Base-by-base conservation (phyloP, 2,888 invertebrate species). In the Sericinus montela region DNA sequence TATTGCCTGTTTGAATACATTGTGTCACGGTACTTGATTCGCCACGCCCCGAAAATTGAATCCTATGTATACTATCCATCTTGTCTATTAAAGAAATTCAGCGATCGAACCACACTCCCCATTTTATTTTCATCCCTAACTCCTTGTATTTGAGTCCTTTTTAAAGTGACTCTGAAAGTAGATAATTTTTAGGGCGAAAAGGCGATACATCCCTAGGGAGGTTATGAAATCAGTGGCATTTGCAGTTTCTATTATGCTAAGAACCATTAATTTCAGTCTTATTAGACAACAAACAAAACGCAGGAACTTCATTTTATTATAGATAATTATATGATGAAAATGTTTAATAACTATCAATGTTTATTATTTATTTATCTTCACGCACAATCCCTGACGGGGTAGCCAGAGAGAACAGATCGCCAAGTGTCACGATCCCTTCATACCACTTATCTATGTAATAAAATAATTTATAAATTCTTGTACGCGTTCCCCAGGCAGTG, bases 181-280 rank as follows among this genome's bases (percentile, higher is more conserved):
- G 53, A 58, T 65, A 71, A 59, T 80, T 82, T 85, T 84, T 81
- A 66, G 85, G 86, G 85, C 82, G 78, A 79, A 79, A 81, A 83
- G 68, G 79, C 76, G 84, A 84, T 81, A 76, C 78, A 73, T 91
- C 90, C 90, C 81, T 69, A 74, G 91, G 85, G 89, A 87, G 86
- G 85, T 84, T 86, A 89, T 87, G 88, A 89, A 91, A 90, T 91
- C 92, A 91, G 88, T 92, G 92, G 91, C 92, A 92, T 92, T 92
- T 92, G 91, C 90, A 91, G 83, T 79, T 82, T 85, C 91, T 88
- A 88, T 88, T 88, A 85, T 88, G 85, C 73, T 78, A 82, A 72
- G 86, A 87, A 82, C 87, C 88, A 88, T 88, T 88, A 88, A 88
- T 85, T 87, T 74, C 81, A 72, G 82, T 75, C 83, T 86, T 87